phyloP scores from a whole-genome alignment of 1,140 invertebrate genomes.

The Notospermus geniculatus region DNA sequence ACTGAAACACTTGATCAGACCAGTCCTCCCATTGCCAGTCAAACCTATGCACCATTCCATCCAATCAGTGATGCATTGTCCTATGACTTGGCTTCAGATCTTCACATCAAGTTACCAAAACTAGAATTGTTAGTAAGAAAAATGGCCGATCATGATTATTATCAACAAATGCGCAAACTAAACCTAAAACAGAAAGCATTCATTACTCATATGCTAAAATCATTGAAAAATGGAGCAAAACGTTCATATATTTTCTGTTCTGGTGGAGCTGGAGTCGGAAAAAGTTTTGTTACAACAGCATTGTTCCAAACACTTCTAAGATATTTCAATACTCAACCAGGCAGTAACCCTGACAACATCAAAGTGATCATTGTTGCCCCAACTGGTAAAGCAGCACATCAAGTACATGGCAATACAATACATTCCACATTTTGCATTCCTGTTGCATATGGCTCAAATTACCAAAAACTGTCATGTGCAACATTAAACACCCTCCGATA shows the following conservation, averaged over 20 bases:
- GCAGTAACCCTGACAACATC: conserved; percentile 22
- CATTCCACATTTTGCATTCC: conserved; percentile 26
- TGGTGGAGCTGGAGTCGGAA: conserved; percentile 30
- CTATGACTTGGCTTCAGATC: conserved; percentile 22
- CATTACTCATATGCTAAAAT: conserved; percentile 1
- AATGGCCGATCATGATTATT: not conserved
- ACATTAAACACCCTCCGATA: too few species aligned
- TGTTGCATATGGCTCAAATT: conserved; percentile 13
- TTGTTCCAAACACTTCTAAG: conserved; percentile 19
- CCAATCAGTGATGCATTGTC: not conserved
- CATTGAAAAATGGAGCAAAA: too few species aligned
- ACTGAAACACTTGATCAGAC: conserved; percentile 5
- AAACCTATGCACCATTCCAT: too few species aligned
- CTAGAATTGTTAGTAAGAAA: not conserved
- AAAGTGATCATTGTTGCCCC: too few species aligned
- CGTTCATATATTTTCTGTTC: conserved; percentile 21
- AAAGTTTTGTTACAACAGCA: conserved; percentile 23
- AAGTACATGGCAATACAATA: conserved; percentile 24
- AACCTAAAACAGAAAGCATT: not conserved
- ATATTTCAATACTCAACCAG: conserved; percentile 20
- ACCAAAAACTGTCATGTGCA: not conserved
- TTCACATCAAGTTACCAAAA: conserved; percentile 2
- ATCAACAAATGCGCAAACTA: not conserved
- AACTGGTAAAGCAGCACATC: conserved; percentile 26
- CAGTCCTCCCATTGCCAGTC: too few species aligned